Conservation (phyloP, 2,113 vertebrate species). For the Lethenteron reissneri region DNA sequence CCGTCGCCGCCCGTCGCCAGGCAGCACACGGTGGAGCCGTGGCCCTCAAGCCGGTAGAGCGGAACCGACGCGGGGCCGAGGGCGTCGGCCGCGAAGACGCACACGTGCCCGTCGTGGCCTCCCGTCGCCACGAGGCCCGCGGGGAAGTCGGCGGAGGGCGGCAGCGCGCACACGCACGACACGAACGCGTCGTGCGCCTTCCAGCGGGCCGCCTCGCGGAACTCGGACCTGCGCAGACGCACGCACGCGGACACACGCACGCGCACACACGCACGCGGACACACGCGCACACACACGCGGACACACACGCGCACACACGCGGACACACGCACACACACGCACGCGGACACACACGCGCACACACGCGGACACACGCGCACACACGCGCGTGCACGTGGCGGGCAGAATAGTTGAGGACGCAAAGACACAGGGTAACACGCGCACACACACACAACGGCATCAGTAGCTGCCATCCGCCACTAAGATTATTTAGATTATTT, state of each 20-base stretch:
- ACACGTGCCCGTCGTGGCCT: conserved; percentile 81
- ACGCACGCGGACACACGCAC: no score
- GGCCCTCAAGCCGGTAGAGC: conserved; percentile 53
- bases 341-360: no score
- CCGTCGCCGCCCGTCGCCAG: conserved; percentile 8
- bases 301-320: no score
- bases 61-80: conserved; percentile 28
- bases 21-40: conserved; percentile 23
- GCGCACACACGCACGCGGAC: no score
- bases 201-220: conserved; percentile 40
- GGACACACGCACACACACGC: not conserved
- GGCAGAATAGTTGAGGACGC: not conserved
- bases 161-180: conserved; percentile 74
- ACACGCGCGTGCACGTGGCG: not conserved
- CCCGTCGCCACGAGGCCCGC: conserved; percentile 72
- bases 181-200: conserved; percentile 80
- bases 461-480: no score
- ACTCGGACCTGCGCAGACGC: no score
- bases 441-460: not conserved
- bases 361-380: no score
- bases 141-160: conserved; percentile 59
- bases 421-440: not conserved
- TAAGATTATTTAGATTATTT: no score
- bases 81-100: conserved; percentile 53
- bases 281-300: no score